Base-by-base conservation (phyloP, 2,113 vertebrate genomes). In the Rhea americana region DNA sequence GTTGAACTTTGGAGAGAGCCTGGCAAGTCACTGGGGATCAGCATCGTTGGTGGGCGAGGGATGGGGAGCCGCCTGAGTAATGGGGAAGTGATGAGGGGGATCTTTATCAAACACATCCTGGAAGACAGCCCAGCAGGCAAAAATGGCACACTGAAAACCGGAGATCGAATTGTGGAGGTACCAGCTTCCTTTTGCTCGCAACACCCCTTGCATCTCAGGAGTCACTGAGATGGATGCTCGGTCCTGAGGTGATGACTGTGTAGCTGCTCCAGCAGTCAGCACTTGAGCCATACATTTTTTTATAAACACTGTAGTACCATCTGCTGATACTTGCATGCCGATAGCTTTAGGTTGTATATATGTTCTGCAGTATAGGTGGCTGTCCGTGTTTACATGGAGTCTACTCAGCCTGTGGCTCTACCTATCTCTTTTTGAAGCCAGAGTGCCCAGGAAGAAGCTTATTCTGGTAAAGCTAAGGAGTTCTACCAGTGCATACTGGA, bases 51-150 rank as follows among this genome's bases (percentile, higher is more conserved):
- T 82, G 99, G 99, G 73, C 97, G 99, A 89, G 99, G 99, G 56
- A 99, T 99, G 99, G 99, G 99, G 82, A 99, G 99, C 93, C 99
- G 99, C 5, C 97, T 99, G 65, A 99, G 98, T 97, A 99, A 98
- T 4, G 99, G 99, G 37, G 99, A 99, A 97, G 98, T 99, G 89
- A 99, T 99, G 99, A 98, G 99, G 91, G 99, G 99, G 63, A 99
- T 99, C 96, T 99, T 99, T 93, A 99, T 99, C 94, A 99, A 99
- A 71, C 99, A 99, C 65, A 98, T 99, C 93, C 97, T 99, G 82
- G 99, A 99, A 91, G 99, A 99, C 95, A 99, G 99, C 92, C 99
- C 99, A 24, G 99, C 99, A 7, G 99, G 99, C 92, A 98, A 98
- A 96, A 98, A 99, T 17, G 98, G 99, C 94, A 99, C 99, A 3